Evolutionary conservation across 2,113 vertebrate genomes (phyloP), one percentile per base, ranked within the genome.

Genomic region (Ammodytes marinus): DNA sequence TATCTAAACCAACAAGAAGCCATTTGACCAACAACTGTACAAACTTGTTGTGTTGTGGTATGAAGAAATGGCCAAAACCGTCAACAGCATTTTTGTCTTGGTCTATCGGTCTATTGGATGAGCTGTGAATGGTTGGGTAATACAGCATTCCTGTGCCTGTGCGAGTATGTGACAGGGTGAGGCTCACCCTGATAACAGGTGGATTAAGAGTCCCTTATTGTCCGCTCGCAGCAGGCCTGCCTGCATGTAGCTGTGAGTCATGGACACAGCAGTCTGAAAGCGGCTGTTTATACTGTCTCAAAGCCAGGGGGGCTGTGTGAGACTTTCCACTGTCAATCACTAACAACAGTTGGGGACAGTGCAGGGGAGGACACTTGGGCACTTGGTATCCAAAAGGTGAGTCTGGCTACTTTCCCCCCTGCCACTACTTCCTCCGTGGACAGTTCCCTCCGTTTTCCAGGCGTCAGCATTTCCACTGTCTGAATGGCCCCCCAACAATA

Each of bases 171-270:
- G 79, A 92, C 92, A 79, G 82, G 81, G 61, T 59, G 53, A 79
- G 88, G 75, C 82, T 92, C 83, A 83, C 79, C 80, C 86, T 83
- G 91, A 89, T 87, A 94, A 94, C 90, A 95, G 92, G 93, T 91
- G 94, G 93, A 94, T 93, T 94, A 92, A 82, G 80, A 60, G 35
- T 74, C 75, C 66, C 83, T 91, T 74, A 90, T 92, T 94, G 86
- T 91, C 84, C 71, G 86, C 55, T 67, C 35, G 53, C 70, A 67
- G 59, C 52, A 50, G 69, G n/a, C n/a, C n/a, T n/a, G 58, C 58
- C 83, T 27, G 43, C 61, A 55, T 76, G 74, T n/a, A 68, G 47
- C 68, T 72, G 27, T 88, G 69, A 90, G 79, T 89, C 91, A 87
- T 6, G 9, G 69, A 77, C 35, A 40, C 68, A 55, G 54, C 40